Base-by-base conservation (phyloP, 2,797 vertebrate species). In the Macroramphosus scolopax region DNA sequence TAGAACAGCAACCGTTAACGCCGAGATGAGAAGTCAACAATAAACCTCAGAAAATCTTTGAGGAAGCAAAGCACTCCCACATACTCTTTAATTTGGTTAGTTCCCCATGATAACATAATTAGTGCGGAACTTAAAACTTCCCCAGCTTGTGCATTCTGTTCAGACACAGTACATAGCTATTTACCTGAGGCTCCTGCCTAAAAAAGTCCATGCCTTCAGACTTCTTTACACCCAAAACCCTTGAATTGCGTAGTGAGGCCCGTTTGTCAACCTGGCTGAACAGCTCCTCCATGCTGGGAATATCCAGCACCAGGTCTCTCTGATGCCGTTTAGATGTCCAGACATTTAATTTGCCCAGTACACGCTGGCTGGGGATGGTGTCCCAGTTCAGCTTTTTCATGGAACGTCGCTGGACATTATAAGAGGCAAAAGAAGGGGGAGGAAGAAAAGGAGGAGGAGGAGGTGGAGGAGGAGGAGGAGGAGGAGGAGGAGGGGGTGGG, bases 361-460 rank as follows among this genome's bases (percentile, higher is more conserved):
- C 89, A 0, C 80, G 80, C 42, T 92, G 88, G 30, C 64, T 83
- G n/a, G 92, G 91, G 34, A 93, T 81, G 9, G 90, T 78, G 30
- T 91, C 91, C 92, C 91, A 93, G 81, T 92, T 92, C 17, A 92
- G 85, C 71, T 85, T 91, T 17, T 92, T 91, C 87, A 93, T 91
- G 31, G 90, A 91, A 15, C 78, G 73, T 1, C 78, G 80, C n/a
- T 79, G 77, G 30, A 51, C 53, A 24, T 60, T 49, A 6, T 65
- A 36, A 17, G 77, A 58, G 13, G 78, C 63, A 6, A 77, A 62
- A 6, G 56, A 8, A 66, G 1, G 40, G 9, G 3, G 41, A 15
- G 1, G 67, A 16, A 38, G 60, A 1, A 42, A 64, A 0, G 46
- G 66, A 0, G 67, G 83, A 2, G 63, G 78, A 1, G 72, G 70